Percentiles rank a stretch among this genome's conserved stretches.
Conservation (phyloP, 2,888 invertebrate species). For the Spodoptera picta region DNA sequence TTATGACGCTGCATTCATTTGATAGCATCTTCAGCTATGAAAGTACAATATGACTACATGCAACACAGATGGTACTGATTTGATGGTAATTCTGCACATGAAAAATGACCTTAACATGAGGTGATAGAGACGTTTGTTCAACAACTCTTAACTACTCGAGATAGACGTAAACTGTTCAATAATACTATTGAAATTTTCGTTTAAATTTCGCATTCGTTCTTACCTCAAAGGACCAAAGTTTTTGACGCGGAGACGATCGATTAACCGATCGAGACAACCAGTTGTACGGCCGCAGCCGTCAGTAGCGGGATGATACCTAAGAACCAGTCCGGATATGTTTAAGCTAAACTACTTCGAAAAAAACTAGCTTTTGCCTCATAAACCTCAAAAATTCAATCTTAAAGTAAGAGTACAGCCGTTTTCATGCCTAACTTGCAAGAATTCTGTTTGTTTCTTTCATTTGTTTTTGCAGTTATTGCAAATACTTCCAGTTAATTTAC, state of each 20-base stretch:
- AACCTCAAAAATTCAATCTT: slow-evolving; percentile 9
- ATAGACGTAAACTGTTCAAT: slow-evolving; percentile 34
- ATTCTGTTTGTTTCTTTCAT: no score
- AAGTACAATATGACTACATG: slow-evolving; percentile 43
- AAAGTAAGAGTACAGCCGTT: no score
- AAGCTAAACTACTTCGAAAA: slow-evolving; percentile 56
- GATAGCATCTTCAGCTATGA: slow-evolving; percentile 19
- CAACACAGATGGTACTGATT: slow-evolving; percentile 40
- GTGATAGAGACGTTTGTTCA: slow-evolving; percentile 33
- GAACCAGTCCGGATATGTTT: slow-evolving; percentile 81
- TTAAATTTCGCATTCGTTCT: slow-evolving; percentile 70
- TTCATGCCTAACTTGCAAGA: no score
- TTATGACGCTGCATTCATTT: slow-evolving; percentile 1
- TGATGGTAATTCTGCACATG: slow-evolving; percentile 40
- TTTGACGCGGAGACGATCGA: slow-evolving; percentile 85
- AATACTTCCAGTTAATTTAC: no score
- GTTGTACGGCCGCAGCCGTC: slow-evolving; percentile 83
- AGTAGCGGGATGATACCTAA: slow-evolving; percentile 84
- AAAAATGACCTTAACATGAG: slow-evolving; percentile 35
- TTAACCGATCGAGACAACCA: slow-evolving; percentile 83
- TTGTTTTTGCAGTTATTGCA: no score
- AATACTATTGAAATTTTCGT: slow-evolving; percentile 23
- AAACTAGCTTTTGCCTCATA: slow-evolving; percentile 30
- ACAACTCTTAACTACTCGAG: slow-evolving; percentile 36
- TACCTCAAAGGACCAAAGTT: slow-evolving; percentile 86